These are phyloP conservation scores for Castor canadensis DNA, from an alignment of 2,113 vertebrate species.

Conservation along the genomic window DNA sequence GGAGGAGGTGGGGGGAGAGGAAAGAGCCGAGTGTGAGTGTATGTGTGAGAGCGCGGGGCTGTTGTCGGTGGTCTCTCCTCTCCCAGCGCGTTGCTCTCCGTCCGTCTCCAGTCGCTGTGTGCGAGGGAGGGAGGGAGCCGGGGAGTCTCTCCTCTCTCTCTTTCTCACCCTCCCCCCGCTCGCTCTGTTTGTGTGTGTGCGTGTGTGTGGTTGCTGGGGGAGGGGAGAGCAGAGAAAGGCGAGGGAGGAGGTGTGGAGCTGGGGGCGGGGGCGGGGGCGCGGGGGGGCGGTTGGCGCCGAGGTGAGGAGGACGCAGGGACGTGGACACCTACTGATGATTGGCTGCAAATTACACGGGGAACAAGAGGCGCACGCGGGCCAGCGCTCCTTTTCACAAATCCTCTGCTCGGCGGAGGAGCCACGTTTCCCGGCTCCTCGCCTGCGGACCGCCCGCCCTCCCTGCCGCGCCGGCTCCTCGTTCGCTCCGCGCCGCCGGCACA, in stretches of 20 bases:
- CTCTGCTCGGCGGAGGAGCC: constrained; percentile 60
- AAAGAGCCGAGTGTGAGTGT: constrained; percentile 78
- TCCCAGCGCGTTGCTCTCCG: constrained; percentile 85
- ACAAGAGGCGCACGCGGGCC: constrained; percentile 86
- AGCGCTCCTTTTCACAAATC: constrained; percentile 72
- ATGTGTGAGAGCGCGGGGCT: constrained; percentile 77
- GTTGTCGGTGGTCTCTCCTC: constrained; percentile 80
- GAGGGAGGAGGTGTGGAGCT: constrained; percentile 62
- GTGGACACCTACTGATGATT: constrained; percentile 95
- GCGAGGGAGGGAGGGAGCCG: constrained; percentile 87
- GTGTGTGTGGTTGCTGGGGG: constrained; percentile 75
- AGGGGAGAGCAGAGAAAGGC: constrained; percentile 65
- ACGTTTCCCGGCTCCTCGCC: constrained; percentile 73
- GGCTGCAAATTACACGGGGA: constrained; percentile 93
- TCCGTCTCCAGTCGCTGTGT: constrained; percentile 93
- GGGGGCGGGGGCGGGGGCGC: constrained; percentile 50
- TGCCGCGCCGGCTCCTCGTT: not conserved
- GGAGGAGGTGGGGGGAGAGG: constrained; percentile 77
- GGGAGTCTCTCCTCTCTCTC: constrained; percentile 76
- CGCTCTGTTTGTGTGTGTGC: constrained; percentile 59
- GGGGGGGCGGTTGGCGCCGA: constrained; percentile 89
- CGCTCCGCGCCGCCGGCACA: too few relatives aligned
- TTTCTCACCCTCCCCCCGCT: constrained; percentile 42
- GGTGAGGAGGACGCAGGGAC: constrained; percentile 93
- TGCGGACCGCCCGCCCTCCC: constrained; percentile 40